Base-by-base conservation (phyloP, 2,888 invertebrate species). In the Habrosyne pyritoides region DNA sequence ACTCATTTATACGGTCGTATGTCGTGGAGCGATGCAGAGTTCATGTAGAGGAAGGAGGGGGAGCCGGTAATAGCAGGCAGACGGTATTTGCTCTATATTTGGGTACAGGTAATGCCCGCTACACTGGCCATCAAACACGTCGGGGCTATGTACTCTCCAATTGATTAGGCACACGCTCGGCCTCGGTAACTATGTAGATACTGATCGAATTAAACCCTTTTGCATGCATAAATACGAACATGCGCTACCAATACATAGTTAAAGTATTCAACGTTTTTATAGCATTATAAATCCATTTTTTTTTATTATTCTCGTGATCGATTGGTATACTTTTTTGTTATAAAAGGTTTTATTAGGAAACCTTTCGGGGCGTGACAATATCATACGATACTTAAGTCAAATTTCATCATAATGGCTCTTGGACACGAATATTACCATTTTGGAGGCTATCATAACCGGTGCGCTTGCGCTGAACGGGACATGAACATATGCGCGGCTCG, bases 81-180 rank as follows among this genome's bases (percentile, higher is more conserved):
- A 64, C 71, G 75, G 77, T 77, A 79, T 80, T 73, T 72, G 73
- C 73, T 79, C 81, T 80, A 79, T 79, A 81, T 81, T 81, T 80
- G 81, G 79, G 69, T 71, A 74, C 59, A 52, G 57, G 64, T 47
- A 48, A 57, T 42, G 42, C 14, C 42, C 42, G 42, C 18, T 8
- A 18, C 42, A 42, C 42, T 42, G 18, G 18, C 18, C 42, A 42
- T 42, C 42, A 50, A 21, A 47, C 52, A 54, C 53, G 50, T 28
- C 46, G 18, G 46, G 51, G 10, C 26, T 53, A 49, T 26, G 8
- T 14, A 49, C 12, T 12, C 26, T 21, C 30, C 30, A 28, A 30
- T 50, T 28, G 42, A 42, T 2, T 18, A 42, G 42, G 18, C 50
- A 50, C 21, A 42, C 42, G 42, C 1, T 6, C 10, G 2, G 7